phyloP scores from a whole-genome alignment of 1,140 invertebrate genomes.

The Amyelois transitella region DNA sequence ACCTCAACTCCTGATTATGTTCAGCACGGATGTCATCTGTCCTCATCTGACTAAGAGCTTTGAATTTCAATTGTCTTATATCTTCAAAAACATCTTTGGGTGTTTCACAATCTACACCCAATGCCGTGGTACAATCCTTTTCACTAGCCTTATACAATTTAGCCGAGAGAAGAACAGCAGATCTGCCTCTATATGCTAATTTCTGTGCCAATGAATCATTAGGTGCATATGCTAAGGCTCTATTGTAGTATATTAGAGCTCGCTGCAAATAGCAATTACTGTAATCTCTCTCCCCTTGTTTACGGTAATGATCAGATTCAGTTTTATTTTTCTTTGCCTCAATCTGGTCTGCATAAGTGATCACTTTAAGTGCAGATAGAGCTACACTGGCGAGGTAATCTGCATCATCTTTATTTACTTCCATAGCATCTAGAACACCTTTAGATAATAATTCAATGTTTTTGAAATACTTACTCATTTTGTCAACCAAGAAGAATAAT shows the following conservation, averaged over 20 bases:
- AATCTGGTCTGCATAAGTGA: constrained; percentile 3
- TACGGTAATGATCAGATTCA: constrained; percentile 11
- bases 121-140: constrained; percentile 9
- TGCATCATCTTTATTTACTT: background rate
- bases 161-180: constrained; percentile 15
- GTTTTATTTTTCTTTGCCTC: constrained; percentile 6
- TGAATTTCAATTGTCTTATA: background rate
- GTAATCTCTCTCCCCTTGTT: constrained; percentile 17
- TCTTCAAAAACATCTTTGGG: background rate
- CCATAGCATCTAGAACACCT: background rate
- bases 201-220: constrained; percentile 19
- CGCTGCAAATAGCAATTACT: constrained; percentile 1
- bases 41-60: background rate
- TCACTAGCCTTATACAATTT: constrained; percentile 13
- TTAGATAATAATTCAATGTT: background rate
- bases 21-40: background rate
- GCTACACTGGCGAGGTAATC: constrained; percentile 20
- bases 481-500: background rate
- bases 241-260: constrained; percentile 24
- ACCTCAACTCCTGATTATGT: background rate
- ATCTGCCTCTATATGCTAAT: constrained; percentile 30
- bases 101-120: background rate
- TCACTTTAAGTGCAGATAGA: constrained; percentile 11
- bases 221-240: constrained; percentile 26
- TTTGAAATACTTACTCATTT: background rate